phyloP scores from a whole-genome alignment of 2,113 vertebrate genomes.

The Gadus macrocephalus region DNA sequence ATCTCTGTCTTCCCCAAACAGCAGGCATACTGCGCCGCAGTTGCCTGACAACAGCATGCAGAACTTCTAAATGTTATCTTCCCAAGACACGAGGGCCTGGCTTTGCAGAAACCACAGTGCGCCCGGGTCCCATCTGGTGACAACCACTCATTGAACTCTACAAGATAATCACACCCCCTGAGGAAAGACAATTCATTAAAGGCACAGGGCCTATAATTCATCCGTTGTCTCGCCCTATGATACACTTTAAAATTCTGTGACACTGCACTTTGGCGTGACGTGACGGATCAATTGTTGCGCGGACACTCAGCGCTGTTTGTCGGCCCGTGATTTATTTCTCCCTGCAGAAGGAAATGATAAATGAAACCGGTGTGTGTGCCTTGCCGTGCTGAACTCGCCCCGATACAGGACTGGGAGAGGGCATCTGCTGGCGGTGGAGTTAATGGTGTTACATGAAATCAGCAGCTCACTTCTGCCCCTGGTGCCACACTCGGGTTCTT shows the following conservation, averaged over 20 bases:
- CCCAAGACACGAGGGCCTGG: constrained; percentile 28
- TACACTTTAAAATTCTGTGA: constrained; percentile 8
- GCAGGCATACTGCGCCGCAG: constrained; percentile 38
- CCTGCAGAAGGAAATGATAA: constrained; percentile 7
- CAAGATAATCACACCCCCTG: constrained; percentile 21
- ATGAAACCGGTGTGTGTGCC: constrained; percentile 8
- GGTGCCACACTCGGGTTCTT: constrained; percentile 7
- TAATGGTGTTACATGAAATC: constrained; percentile 27
- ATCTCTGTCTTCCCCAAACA: constrained; percentile 42
- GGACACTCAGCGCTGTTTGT: constrained; percentile 4
- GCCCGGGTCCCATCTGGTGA: constrained; percentile 37
- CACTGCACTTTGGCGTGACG: constrained; percentile 2
- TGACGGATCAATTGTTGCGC: constrained; percentile 10
- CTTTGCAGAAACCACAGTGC: neutral
- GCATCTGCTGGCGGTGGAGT: constrained; percentile 11
- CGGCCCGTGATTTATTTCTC: constrained; percentile 9
- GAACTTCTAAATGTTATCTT: constrained; percentile 52
- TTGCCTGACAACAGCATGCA: constrained; percentile 60
- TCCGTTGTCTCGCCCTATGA: neutral
- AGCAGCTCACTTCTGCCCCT: constrained; percentile 8
- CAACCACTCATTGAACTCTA: constrained; percentile 27
- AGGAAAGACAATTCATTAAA: constrained; percentile 34
- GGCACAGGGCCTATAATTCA: constrained; percentile 14
- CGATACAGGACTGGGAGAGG: neutral
- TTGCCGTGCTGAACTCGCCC: constrained; percentile 9